phyloP scores from a whole-genome alignment of 92 coral and sea anemone genomes.

The Parazoanthus darwini region DNA sequence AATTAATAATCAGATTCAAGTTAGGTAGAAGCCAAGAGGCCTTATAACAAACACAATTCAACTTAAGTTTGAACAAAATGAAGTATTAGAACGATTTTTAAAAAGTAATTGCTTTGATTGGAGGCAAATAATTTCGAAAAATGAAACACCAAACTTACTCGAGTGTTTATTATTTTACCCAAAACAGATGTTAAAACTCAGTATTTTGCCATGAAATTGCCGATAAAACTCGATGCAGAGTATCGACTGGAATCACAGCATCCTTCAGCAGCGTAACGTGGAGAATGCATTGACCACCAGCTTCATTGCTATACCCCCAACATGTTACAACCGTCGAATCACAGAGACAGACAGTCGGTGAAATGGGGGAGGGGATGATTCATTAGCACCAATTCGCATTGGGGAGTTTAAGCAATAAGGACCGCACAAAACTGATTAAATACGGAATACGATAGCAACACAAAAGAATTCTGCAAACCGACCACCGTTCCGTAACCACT shows the following conservation, averaged over 20 bases:
- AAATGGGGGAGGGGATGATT: background rate
- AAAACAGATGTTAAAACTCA: no score
- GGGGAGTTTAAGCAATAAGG: no score
- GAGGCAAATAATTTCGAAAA: no score
- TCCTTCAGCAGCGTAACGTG: background rate
- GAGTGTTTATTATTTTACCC: no score
- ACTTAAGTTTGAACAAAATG: no score
- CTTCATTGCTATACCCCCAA: background rate
- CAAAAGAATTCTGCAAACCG: no score
- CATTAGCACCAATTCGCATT: background rate
- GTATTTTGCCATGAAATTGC: no score
- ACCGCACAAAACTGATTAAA: no score
- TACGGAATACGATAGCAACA: background rate
- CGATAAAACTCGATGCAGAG: background rate
- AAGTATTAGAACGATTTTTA: no score
- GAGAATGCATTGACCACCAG: conserved; percentile 30
- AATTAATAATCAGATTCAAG: background rate
- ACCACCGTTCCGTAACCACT: no score
- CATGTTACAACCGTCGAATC: background rate
- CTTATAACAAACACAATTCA: background rate
- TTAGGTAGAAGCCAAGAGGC: background rate
- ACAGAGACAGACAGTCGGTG: conserved; percentile 26
- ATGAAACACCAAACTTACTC: no score
- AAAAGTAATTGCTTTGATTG: no score
- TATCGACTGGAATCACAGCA: conserved; percentile 36